Percentiles rank a stretch among this genome's conserved stretches.
These are phyloP conservation scores for Laothoe populi DNA, from an alignment of 2,888 invertebrate species.

Conservation along the genomic window DNA sequence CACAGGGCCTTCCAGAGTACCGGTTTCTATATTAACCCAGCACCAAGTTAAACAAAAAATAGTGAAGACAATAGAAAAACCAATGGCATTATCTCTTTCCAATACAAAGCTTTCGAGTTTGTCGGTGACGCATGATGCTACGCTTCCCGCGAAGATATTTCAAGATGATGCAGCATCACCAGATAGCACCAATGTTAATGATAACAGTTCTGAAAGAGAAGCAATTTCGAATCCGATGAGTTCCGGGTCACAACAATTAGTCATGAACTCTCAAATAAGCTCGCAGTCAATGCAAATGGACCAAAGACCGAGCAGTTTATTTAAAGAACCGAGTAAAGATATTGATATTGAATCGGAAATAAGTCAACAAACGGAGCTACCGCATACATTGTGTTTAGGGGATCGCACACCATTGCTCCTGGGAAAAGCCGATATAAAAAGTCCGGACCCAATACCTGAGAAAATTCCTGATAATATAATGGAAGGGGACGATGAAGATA, in stretches of 20 bases:
- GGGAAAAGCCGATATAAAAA: slow-evolving; percentile 79
- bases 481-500: slow-evolving; percentile 79
- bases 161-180: slow-evolving; percentile 88
- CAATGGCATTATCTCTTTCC: slow-evolving; percentile 79
- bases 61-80: slow-evolving; percentile 79
- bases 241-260: slow-evolving; percentile 51
- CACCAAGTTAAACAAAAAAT: slow-evolving; percentile 82
- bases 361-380: slow-evolving; percentile 79
- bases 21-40: slow-evolving; percentile 75
- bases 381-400: slow-evolving; percentile 68
- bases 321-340: slow-evolving; percentile 65
- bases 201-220: slow-evolving; percentile 56
- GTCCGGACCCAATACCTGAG: slow-evolving; percentile 79
- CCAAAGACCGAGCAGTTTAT: slow-evolving; percentile 51
- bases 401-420: slow-evolving; percentile 73
- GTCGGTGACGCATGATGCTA: slow-evolving; percentile 84
- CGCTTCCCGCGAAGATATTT: slow-evolving; percentile 87
- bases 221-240: slow-evolving; percentile 47
- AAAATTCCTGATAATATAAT: slow-evolving; percentile 81
- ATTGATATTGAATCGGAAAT: slow-evolving; percentile 81
- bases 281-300: slow-evolving; percentile 54
- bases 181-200: slow-evolving; percentile 73
- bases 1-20: slow-evolving; percentile 63
- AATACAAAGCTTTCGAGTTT: slow-evolving; percentile 84
- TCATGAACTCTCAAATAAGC: slow-evolving; percentile 38